These are phyloP conservation scores for Arvicanthis niloticus DNA, from an alignment of 2,113 vertebrate species.

Conservation along the genomic window DNA sequence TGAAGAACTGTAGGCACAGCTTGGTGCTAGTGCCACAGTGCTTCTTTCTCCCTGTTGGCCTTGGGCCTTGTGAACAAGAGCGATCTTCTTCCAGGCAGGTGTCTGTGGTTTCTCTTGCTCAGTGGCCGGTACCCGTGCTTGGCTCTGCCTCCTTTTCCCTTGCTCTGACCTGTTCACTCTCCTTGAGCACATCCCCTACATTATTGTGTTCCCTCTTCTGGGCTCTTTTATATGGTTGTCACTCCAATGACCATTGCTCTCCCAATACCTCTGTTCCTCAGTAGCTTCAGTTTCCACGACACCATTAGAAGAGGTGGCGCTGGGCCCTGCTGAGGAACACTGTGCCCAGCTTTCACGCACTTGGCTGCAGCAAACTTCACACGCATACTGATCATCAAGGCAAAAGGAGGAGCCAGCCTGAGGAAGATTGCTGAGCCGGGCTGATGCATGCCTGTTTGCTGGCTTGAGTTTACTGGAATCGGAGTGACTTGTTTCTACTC, in stretches of 20 bases:
- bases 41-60: background rate
- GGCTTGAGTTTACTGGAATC: background rate
- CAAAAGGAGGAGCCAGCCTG: slow-evolving; percentile 17
- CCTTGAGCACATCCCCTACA: background rate
- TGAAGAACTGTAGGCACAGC: background rate
- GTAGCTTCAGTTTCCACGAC: background rate
- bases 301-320: background rate
- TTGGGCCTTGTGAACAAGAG: background rate
- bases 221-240: background rate
- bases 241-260: background rate
- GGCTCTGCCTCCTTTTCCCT: slow-evolving; percentile 66
- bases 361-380: background rate
- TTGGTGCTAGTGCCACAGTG: background rate
- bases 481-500: background rate
- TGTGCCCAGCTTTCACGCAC: background rate
- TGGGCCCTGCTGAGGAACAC: background rate
- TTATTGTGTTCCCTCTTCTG: background rate
- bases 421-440: background rate
- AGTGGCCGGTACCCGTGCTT: background rate
- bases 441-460: slow-evolving; percentile 30
- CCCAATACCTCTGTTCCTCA: background rate
- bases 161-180: background rate
- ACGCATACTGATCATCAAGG: background rate
- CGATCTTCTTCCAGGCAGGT: rapidly evolving
- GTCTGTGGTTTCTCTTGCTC: slow-evolving; percentile 30